Base-by-base conservation (phyloP, 2,113 vertebrate genomes). In the Ardeotis arabs region DNA sequence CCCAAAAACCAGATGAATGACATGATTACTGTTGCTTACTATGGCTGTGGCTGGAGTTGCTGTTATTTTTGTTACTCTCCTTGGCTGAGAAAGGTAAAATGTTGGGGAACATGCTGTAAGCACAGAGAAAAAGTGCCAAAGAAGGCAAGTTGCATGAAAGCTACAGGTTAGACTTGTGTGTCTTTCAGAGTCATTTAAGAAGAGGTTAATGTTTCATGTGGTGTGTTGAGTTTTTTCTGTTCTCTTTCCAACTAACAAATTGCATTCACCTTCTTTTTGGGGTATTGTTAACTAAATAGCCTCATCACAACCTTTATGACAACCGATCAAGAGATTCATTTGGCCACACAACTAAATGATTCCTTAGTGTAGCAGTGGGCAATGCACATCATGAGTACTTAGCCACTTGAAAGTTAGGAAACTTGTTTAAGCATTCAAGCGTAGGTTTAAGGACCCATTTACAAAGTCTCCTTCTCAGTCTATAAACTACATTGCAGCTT, bases 361-460 rank as follows among this genome's bases (percentile, higher is more conserved):
- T 82, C 2, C 0, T 19, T 73, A 14, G 25, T 0, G n/a, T n/a
- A n/a, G 0, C 31, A 20, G 73, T 20, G 25, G 41, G 5, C 37
- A 63, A 5, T 4, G 22, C 2, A 2, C 8, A 7, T 5, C 13
- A 33, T 12, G 2, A 84, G n/a, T 16, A 14, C 33, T 60, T 28
- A 29, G 22, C 28, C 20, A 23, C 76, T n/a, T 1, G 0, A 25
- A 58, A 62, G 20, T 41, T 17, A 8, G 2, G 33, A 21, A 56
- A 5, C 63, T 73, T 31, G 16, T 24, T 64, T 9, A 29, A 44
- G 4, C 7, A 5, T 13, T 73, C 15, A 44, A 52, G 25, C 0
- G 2, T 8, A 8, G 4, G 1, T 78, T 49, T 62, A 81, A 89
- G 56, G n/a, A 81, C 33, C 12, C 27, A 15, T 75, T 47, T 50